Base-by-base conservation (phyloP, 1,140 invertebrate genomes). In the Branchinecta lynchi region DNA sequence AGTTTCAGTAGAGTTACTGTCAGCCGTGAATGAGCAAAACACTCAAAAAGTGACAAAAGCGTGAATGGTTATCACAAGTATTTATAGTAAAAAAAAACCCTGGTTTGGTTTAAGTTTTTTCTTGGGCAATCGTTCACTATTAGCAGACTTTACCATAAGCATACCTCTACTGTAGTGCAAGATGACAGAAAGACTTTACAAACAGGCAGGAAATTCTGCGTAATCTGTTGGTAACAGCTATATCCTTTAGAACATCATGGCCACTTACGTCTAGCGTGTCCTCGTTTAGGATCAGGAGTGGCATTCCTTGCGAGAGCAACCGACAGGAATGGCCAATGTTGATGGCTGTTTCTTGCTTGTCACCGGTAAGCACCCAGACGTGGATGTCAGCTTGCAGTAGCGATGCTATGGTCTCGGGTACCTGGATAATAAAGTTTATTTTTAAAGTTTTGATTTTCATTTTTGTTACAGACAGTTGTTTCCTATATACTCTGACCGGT, bases 291-390 rank as follows among this genome's bases (percentile, higher is more conserved):
- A 97, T 86, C 70, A 98, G 82, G 43, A 98, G 82, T 74, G 89
- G 88, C 86, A 93, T 96, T 73, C 85, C 83, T 76, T 89, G 85
- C 68, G 85, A 86, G 66, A 98, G 86, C 45, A 99, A 84, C 74
- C 85, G 86, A 76, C 93, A 95, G 7, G 95, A 96, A 79, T 98
- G 94, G 43, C 93, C 96, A 77, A 99, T 98, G 79, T 98, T 98
- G 71, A 99, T 98, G 66, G 96, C 96, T 44, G 96, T 99, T 82
- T 99, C 96, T 81, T 97, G 93, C 80, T 98, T 99, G 80, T 99
- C 96, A 20, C 96, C 96, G 7, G 96, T 99, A 71, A 99, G 81
- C 45, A 99, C 90, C 96, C 96, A 99, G 67, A 99, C 87, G 76
- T 89, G 87, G 72, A 97, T 97, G 76, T 92, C 90, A 43, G 94